A percentile compares a stretch with the other conserved stretches of the same genome.
phyloP scores from a whole-genome alignment of 2,888 invertebrate species.

The Podotricha telesiphe region DNA sequence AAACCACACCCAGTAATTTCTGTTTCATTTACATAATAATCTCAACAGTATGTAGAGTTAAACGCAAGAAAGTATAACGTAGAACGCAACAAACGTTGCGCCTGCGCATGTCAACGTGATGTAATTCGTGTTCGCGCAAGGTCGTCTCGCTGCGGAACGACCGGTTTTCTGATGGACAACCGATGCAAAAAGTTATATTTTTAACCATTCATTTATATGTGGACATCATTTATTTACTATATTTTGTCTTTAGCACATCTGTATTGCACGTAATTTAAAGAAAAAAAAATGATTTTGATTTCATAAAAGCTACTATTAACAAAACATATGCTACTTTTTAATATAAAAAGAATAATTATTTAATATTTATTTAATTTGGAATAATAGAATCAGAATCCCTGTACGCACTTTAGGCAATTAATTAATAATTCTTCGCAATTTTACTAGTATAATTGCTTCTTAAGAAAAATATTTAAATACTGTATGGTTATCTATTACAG shows the following conservation, averaged over 20 bases:
- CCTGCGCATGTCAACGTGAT: constrained; percentile 51
- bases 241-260: not conserved
- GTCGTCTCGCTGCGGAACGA: constrained; percentile 54
- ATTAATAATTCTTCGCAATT: no score
- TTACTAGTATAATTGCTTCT: not conserved
- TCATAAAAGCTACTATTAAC: no score
- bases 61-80: constrained; percentile 30
- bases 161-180: constrained; percentile 50
- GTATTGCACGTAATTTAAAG: no score
- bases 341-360: no score
- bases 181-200: constrained; percentile 31
- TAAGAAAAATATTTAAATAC: not conserved
- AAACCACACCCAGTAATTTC: not conserved
- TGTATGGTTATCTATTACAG: not conserved
- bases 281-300: no score
- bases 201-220: not conserved
- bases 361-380: no score
- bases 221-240: not conserved
- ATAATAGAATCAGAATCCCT: no score
- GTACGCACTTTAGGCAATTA: no score
- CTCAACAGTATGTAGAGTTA: constrained; percentile 17
- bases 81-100: constrained; percentile 32
- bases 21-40: constrained; percentile 10
- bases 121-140: constrained; percentile 56
- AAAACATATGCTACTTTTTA: no score